These are phyloP conservation scores for Euura saliciscinereae DNA, from an alignment of 1,140 invertebrate genomes.

Conservation along the genomic window DNA sequence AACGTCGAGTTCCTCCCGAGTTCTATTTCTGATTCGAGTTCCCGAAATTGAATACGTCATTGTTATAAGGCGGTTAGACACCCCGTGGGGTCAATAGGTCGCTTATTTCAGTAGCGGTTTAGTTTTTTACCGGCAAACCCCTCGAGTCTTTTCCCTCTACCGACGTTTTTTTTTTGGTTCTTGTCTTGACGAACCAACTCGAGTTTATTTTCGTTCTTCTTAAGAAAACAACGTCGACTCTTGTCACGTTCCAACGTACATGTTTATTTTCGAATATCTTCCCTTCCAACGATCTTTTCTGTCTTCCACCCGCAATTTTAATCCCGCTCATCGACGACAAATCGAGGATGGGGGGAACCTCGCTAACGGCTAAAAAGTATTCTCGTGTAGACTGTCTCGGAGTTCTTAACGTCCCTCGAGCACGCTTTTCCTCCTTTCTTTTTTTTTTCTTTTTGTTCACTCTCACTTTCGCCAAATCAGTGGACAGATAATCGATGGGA, in stretches of 20 bases:
- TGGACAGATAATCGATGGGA: slow-evolving; percentile 56
- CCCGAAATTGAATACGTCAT: slow-evolving; percentile 25
- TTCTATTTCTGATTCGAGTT: slow-evolving; percentile 27
- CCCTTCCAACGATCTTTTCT: too few relatives aligned
- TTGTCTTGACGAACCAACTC: neutral
- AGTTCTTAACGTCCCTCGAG: slow-evolving; percentile 43
- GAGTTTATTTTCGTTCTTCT: slow-evolving; percentile 10
- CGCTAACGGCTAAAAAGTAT: slow-evolving; percentile 51
- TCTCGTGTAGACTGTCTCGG: slow-evolving; percentile 51
- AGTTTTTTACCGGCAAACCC: slow-evolving; percentile 13
- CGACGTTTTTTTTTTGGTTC: neutral
- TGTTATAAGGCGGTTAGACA: slow-evolving; percentile 24
- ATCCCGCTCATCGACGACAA: slow-evolving; percentile 1
- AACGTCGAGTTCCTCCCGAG: neutral
- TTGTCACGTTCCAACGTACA: slow-evolving; percentile 4
- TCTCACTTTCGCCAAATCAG: slow-evolving; percentile 53
- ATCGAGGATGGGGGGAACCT: slow-evolving; percentile 16
- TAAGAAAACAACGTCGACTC: slow-evolving; percentile 11
- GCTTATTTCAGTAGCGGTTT: slow-evolving; percentile 27
- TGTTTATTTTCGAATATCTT: neutral
- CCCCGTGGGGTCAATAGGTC: slow-evolving; percentile 29
- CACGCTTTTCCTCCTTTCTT: slow-evolving; percentile 45
- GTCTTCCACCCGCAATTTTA: too few relatives aligned
- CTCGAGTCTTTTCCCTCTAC: neutral
- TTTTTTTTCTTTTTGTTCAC: slow-evolving; percentile 31